Evolutionary conservation across 2,797 vertebrate genomes (phyloP).

Genomic region (Siniperca obscura): DNA sequence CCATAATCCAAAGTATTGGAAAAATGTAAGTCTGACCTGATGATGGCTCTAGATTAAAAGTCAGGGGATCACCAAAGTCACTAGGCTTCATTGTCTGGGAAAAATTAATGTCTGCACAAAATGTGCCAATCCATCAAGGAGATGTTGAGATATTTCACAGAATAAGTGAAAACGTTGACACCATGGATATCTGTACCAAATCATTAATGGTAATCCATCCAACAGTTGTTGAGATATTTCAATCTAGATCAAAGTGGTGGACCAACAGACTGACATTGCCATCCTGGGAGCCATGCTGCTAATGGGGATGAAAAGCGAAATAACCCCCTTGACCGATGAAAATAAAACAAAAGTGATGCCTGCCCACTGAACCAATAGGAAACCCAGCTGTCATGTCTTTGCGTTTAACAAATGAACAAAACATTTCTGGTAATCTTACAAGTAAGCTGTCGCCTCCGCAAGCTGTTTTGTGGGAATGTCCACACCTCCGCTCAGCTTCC

Average conservation of each 20-base stretch:
- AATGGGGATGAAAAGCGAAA: neutral
- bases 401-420: neutral
- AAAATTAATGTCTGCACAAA: neutral
- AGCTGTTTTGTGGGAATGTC: constrained; percentile 72
- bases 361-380: neutral
- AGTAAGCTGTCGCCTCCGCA: constrained; percentile 42
- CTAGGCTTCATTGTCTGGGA: neutral
- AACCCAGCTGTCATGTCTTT: neutral
- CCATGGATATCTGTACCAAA: neutral
- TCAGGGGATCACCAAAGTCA: too few relatives aligned
- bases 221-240: neutral
- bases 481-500: constrained; percentile 70
- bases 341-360: neutral
- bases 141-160: too few relatives aligned
- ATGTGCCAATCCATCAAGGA: neutral
- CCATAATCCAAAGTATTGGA: neutral
- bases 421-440: constrained; percentile 62
- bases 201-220: neutral
- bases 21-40: neutral
- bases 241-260: neutral
- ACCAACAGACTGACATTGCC: neutral
- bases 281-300: neutral
- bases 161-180: too few relatives aligned
- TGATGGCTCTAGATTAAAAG: neutral
- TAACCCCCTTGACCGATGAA: neutral